These are phyloP conservation scores for Hypotaenidia okinawae DNA, from an alignment of 2,797 vertebrate species.

Conservation along the genomic window DNA sequence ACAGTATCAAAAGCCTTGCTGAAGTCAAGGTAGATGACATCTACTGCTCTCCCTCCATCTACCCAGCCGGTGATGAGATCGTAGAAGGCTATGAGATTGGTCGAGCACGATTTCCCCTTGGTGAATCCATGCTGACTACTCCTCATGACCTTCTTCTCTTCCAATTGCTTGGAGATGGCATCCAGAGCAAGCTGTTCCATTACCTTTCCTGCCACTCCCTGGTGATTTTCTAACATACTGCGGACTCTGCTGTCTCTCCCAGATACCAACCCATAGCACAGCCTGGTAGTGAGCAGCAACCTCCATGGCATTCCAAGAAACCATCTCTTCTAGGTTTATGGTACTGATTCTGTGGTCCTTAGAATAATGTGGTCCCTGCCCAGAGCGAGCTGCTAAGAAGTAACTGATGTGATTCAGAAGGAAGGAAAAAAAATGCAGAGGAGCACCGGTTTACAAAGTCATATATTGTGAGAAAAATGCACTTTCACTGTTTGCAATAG, in stretches of 20 bases:
- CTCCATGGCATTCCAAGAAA: background rate
- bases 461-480: background rate
- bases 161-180: too few species aligned
- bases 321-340: background rate
- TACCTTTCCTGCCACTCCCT: background rate
- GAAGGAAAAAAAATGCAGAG: background rate
- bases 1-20: too few species aligned
- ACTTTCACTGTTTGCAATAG: background rate
- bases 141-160: too few species aligned
- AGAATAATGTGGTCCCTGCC: background rate
- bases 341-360: background rate
- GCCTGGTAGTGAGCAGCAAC: background rate
- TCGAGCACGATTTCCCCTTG: too few species aligned
- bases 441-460: background rate
- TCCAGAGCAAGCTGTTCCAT: too few species aligned
- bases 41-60: too few species aligned
- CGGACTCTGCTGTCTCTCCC: background rate
- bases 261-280: accelerated
- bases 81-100: too few species aligned
- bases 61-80: too few species aligned
- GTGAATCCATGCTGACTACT: too few species aligned
- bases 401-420: background rate
- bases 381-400: background rate
- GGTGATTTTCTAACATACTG: accelerated
- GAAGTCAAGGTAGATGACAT: too few species aligned